These are phyloP conservation scores for Phymanthus crucifer DNA, from an alignment of 92 coral and sea anemone genomes.

Conservation along the genomic window DNA sequence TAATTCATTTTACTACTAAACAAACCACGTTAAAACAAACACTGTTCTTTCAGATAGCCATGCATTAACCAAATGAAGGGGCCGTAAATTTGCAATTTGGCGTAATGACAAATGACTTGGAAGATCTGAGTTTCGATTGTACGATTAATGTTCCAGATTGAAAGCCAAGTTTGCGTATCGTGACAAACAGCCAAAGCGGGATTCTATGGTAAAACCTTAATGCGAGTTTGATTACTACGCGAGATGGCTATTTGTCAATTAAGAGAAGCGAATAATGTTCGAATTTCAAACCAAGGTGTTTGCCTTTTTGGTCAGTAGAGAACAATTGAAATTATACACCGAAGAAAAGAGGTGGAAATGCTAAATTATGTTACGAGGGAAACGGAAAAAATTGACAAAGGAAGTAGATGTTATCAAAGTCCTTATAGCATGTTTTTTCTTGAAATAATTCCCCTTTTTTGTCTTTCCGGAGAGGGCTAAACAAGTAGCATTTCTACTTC, in stretches of 20 bases:
- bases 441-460: background rate
- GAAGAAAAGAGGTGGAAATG: slow-evolving; percentile 5
- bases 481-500: background rate
- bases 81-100: slow-evolving; percentile 43
- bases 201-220: background rate
- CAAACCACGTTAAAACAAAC: slow-evolving; percentile 35
- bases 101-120: slow-evolving; percentile 1
- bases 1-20: slow-evolving; percentile 28
- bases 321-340: slow-evolving; percentile 11
- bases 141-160: slow-evolving; percentile 14
- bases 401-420: slow-evolving; percentile 1
- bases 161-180: slow-evolving; percentile 11
- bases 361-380: slow-evolving; percentile 1
- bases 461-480: slow-evolving; percentile 12
- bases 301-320: slow-evolving; percentile 6
- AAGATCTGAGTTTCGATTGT: slow-evolving; percentile 3
- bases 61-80: slow-evolving; percentile 24
- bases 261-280: slow-evolving; percentile 11
- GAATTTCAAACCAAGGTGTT: slow-evolving; percentile 12
- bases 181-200: slow-evolving; percentile 29
- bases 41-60: slow-evolving; percentile 34
- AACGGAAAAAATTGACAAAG: background rate
- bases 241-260: slow-evolving; percentile 26
- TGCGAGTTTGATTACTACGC: slow-evolving; percentile 17
- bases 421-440: background rate